Conservation (phyloP, 1,140 invertebrate genomes). For the Papilio aristodemus region DNA sequence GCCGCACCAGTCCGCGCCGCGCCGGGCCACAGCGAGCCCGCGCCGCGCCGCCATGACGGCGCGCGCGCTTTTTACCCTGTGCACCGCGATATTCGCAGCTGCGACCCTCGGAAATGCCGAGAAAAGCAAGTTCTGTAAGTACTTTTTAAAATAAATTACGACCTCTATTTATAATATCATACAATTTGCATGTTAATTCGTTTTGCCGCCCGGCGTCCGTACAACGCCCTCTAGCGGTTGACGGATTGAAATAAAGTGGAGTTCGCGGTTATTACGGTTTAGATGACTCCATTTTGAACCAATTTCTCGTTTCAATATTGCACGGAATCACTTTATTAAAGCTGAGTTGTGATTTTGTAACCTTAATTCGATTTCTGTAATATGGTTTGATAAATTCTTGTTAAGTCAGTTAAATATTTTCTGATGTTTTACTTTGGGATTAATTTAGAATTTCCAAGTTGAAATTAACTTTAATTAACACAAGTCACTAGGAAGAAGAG, state of each 20-base stretch:
- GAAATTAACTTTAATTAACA: no score
- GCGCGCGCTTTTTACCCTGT: slow-evolving; percentile 55
- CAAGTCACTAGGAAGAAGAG: no score
- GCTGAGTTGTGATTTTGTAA: neutral
- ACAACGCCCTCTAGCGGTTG: slow-evolving; percentile 46
- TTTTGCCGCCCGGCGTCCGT: slow-evolving; percentile 39
- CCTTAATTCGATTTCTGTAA: neutral
- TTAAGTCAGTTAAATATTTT: neutral
- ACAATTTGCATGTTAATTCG: neutral
- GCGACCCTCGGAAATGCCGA: slow-evolving; percentile 60
- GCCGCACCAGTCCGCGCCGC: slow-evolving; percentile 63
- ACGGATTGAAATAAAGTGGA: slow-evolving; percentile 38
- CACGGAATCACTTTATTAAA: neutral
- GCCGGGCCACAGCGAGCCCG: slow-evolving; percentile 63
- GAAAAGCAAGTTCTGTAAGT: slow-evolving; percentile 79
- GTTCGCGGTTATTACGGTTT: slow-evolving; percentile 50
- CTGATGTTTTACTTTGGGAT: no score
- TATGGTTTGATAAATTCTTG: no score
- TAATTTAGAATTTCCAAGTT: no score
- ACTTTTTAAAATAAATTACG: slow-evolving; percentile 24
- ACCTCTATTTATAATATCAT: slow-evolving; percentile 8
- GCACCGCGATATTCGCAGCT: slow-evolving; percentile 50
- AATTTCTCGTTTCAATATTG: slow-evolving; percentile 15
- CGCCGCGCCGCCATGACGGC: slow-evolving; percentile 68
- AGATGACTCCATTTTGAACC: slow-evolving; percentile 54